phyloP scores from a whole-genome alignment of 2,888 invertebrate genomes.

The Piscicola geometra region DNA sequence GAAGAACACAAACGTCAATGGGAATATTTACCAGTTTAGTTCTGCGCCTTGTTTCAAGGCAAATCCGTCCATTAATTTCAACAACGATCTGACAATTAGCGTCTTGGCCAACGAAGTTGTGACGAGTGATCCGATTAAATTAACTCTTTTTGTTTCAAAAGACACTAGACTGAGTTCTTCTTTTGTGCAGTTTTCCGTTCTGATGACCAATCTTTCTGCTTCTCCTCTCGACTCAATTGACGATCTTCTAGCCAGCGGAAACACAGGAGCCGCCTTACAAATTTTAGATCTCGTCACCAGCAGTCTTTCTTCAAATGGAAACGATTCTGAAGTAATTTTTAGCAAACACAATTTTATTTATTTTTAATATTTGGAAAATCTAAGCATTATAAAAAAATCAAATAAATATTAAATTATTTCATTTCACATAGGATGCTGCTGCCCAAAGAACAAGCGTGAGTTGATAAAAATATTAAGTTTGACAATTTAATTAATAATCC shows the following conservation, averaged over 20 bases:
- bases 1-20: slow-evolving; percentile 23
- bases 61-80: slow-evolving; percentile 13
- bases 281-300: slow-evolving; percentile 39
- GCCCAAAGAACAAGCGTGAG: background rate
- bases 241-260: slow-evolving; percentile 41
- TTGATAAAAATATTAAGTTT: no score
- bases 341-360: no score
- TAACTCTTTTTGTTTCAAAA: slow-evolving; percentile 48
- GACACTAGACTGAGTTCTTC: slow-evolving; percentile 42
- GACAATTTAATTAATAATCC: no score
- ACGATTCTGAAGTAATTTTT: slow-evolving; percentile 16
- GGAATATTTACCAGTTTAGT: slow-evolving; percentile 32
- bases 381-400: no score
- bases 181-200: slow-evolving; percentile 42
- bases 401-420: no score
- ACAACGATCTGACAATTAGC: slow-evolving; percentile 41
- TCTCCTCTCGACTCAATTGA: slow-evolving; percentile 40
- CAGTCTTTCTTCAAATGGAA: background rate
- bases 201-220: slow-evolving; percentile 39
- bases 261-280: slow-evolving; percentile 41
- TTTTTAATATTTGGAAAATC: no score
- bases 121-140: slow-evolving; percentile 46
- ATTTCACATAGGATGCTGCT: background rate
- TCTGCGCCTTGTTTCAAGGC: slow-evolving; percentile 27
- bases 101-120: slow-evolving; percentile 47